These are phyloP conservation scores for Ceratoteleas bidentatus DNA, from an alignment of 1,140 invertebrate genomes.

Conservation along the genomic window DNA sequence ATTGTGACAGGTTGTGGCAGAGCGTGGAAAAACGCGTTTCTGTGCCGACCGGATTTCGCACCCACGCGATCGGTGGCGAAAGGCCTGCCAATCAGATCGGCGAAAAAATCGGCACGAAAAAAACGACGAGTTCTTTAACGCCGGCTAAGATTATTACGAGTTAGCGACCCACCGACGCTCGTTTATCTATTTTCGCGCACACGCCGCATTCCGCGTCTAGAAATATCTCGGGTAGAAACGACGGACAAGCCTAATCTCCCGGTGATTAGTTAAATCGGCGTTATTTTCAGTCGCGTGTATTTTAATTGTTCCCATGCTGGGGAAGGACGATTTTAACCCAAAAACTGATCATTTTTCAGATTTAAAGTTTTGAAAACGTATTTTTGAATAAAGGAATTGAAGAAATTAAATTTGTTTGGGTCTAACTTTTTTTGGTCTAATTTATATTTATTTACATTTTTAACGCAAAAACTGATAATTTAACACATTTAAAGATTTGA, in stretches of 20 bases:
- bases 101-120: constrained; percentile 20
- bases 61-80: constrained; percentile 50
- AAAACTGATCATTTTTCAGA: too few species aligned
- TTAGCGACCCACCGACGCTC: constrained; percentile 54
- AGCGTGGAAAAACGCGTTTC: constrained; percentile 51
- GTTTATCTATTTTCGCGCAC: constrained; percentile 73
- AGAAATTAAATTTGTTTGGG: too few species aligned
- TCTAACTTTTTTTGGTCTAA: too few species aligned
- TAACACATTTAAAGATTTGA: too few species aligned
- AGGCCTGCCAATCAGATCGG: constrained; percentile 35
- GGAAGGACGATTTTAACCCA: not conserved
- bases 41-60: constrained; percentile 51
- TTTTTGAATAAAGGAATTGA: too few species aligned
- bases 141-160: constrained; percentile 62
- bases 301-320: constrained; percentile 10
- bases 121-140: constrained; percentile 52
- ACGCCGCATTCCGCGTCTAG: constrained; percentile 67
- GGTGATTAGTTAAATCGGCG: constrained; percentile 26
- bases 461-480: too few species aligned
- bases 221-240: constrained; percentile 64
- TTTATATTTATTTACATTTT: too few species aligned
- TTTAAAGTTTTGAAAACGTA: too few species aligned
- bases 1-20: constrained; percentile 39
- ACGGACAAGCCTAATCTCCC: constrained; percentile 55
- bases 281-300: constrained; percentile 18